Base-by-base conservation (phyloP, 1,140 invertebrate genomes). In the Drosophila lowei region DNA sequence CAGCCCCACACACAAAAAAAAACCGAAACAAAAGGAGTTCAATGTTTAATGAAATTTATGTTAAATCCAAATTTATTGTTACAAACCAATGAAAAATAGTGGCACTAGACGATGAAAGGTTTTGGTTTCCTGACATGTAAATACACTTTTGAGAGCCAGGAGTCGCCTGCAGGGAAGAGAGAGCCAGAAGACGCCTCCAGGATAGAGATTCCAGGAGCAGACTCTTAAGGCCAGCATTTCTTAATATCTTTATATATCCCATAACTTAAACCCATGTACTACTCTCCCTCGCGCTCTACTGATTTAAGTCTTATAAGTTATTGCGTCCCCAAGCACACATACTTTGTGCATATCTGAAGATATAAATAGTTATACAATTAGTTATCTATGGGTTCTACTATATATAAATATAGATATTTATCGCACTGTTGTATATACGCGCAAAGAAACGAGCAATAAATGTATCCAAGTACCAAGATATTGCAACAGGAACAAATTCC, bases 391-490 rank as follows among this genome's bases (percentile, higher is more conserved):
- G 42, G 18, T 42, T 55, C 11, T 23, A 48, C 18, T 42, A 55
- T 38, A 47, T 30, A 5, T 50, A 57, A 30, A 57, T 16, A 49
- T 64, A 57, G 38, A 13, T 38, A 38, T 38, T 38, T 74, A 79
- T 70, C 62, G 44, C 65, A 80, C 41, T 76, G 49, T 61, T 85
- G 81, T 85, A 85, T 77, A 85, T 85, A 85, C 64, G 81, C 81
- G 77, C 83, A 85, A 77, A 81, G 46, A 72, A 48, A 63, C 64
- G 73, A 85, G 77, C 81, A 81, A 86, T 86, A 86, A 86, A 81
- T 48, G 50, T 68, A 77, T 66, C 50, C 70, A 80, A 68, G 56
- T 9, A 61, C 15, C 7, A 11, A 25, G 21, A 34, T 21, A 21
- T 50, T 38, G 11, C 34, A 38, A 1, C 11, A 13, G 11, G 3